phyloP scores from a whole-genome alignment of 2,113 vertebrate genomes.

The Tachycineta bicolor region DNA sequence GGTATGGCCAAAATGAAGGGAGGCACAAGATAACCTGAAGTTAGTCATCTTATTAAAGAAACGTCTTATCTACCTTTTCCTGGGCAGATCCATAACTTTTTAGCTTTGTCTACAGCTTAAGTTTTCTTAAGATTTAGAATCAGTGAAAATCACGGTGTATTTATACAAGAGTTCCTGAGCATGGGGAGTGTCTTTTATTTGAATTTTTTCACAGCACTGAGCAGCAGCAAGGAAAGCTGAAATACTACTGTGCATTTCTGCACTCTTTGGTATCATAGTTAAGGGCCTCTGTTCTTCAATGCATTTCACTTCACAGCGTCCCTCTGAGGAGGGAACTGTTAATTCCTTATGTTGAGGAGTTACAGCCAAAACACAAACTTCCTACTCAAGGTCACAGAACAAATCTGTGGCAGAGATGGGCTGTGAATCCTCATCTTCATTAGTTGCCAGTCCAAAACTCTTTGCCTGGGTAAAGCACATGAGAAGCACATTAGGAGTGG shows the following conservation, averaged over 20 bases:
- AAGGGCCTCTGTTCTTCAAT: background rate
- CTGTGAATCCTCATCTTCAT: background rate
- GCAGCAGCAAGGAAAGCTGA: background rate
- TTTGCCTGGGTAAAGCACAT: background rate
- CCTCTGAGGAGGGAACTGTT: background rate
- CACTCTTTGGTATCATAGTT: background rate
- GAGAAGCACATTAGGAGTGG: background rate
- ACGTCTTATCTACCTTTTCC: background rate
- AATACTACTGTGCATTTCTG: background rate
- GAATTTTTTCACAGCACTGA: conserved; percentile 18
- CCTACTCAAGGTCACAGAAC: background rate
- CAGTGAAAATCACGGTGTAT: background rate
- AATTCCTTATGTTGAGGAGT: background rate
- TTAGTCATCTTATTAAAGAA: background rate
- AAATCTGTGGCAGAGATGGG: background rate
- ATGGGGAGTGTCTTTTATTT: background rate
- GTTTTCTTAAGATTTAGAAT: background rate
- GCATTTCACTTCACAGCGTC: background rate
- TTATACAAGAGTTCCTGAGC: background rate
- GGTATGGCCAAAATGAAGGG: background rate
- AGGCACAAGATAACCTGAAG: background rate
- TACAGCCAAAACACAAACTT: background rate
- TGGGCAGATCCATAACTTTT: background rate
- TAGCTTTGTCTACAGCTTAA: background rate
- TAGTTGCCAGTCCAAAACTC: background rate